A percentile compares a stretch with the other conserved stretches of the same genome.
Evolutionary conservation across 1,140 invertebrate genomes (phyloP).

Genomic region (Lycorma delicatula): DNA sequence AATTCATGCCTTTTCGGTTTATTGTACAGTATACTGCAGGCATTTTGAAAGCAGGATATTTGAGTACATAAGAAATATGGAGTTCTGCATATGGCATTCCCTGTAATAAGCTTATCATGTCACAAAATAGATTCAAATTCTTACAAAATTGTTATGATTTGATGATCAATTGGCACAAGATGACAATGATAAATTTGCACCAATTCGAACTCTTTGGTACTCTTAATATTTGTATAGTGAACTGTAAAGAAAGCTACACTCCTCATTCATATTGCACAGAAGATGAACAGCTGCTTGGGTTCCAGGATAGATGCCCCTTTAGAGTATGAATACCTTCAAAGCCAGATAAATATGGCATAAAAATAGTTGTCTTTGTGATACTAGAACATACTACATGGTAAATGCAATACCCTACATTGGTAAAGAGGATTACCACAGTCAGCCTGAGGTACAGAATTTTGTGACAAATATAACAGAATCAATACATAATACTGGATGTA

Average conservation of each 20-base stretch:
- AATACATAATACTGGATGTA: conserved; percentile 33
- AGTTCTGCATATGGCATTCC: no score
- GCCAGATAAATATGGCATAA: conserved; percentile 24
- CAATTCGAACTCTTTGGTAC: conserved; percentile 19
- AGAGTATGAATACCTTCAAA: conserved; percentile 34
- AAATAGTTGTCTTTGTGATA: conserved; percentile 21
- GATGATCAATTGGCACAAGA: no score
- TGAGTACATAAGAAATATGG: no score
- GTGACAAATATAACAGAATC: conserved; percentile 30
- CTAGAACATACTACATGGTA: conserved; percentile 18
- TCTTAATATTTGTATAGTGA: conserved; percentile 16
- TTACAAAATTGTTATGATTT: no score
- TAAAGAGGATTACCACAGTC: conserved; percentile 28
- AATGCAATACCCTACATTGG: conserved; percentile 30
- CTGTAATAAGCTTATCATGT: no score
- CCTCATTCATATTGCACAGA: conserved; percentile 21
- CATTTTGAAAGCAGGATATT: no score
- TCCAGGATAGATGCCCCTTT: conserved; percentile 32
- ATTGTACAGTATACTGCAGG: no score
- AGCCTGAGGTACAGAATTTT: conserved; percentile 33
- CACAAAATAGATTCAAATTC: no score
- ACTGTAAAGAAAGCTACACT: conserved; percentile 16
- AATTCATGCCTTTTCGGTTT: no score
- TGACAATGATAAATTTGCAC: conserved; percentile 20
- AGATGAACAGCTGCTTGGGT: conserved; percentile 26